These are phyloP conservation scores for Agonum fuliginosum DNA, from an alignment of 2,888 invertebrate species.

Conservation along the genomic window DNA sequence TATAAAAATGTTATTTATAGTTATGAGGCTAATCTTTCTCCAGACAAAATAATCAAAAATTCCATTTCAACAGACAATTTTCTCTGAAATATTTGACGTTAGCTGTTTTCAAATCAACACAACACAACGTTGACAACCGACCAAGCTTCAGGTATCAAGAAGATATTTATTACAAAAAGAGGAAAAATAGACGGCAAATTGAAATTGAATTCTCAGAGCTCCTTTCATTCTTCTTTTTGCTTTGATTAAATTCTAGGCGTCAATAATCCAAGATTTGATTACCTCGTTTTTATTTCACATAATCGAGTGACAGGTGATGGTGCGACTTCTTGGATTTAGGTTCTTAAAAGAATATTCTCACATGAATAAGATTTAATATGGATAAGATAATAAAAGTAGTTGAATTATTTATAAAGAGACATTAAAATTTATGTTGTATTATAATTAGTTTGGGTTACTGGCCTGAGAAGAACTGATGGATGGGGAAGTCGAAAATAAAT, in stretches of 20 bases:
- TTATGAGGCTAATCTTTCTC: neutral
- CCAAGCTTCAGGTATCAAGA: neutral
- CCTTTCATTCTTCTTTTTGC: neutral
- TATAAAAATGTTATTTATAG: constrained; percentile 16
- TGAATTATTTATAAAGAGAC: constrained; percentile 20
- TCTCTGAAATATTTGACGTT: constrained; percentile 15
- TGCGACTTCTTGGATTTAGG: neutral
- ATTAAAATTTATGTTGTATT: constrained; percentile 34
- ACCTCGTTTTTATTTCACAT: neutral
- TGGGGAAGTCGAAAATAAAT: constrained; percentile 19
- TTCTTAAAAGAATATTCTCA: neutral
- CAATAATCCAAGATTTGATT: constrained; percentile 16
- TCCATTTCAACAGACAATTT: constrained; percentile 8
- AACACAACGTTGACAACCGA: constrained; percentile 15
- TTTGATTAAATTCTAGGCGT: constrained; percentile 6
- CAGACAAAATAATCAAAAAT: constrained; percentile 15
- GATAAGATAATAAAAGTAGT: too few relatives aligned
- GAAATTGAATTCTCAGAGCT: neutral
- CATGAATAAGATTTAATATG: too few relatives aligned
- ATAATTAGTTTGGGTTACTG: constrained; percentile 26
- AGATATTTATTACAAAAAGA: constrained; percentile 10
- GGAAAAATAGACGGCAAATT: constrained; percentile 26
- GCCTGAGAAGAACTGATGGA: constrained; percentile 1
- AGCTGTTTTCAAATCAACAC: constrained; percentile 8
- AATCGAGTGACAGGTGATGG: neutral